Conservation (phyloP, 2,888 invertebrate species). For the Portevinia maculata region DNA sequence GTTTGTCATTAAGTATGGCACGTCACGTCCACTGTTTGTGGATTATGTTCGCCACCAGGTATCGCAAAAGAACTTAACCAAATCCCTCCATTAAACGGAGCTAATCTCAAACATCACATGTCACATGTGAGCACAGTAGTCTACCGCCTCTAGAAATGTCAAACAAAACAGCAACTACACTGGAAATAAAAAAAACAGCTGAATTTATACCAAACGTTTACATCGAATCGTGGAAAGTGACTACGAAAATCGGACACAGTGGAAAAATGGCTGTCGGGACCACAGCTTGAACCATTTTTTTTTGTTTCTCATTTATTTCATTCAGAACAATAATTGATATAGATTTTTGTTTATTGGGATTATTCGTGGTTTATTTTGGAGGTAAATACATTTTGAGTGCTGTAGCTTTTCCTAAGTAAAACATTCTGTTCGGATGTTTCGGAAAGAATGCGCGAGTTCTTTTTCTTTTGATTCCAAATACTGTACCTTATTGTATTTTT, state of each 20-base stretch:
- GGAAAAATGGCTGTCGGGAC: conserved; percentile 72
- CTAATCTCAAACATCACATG: not conserved
- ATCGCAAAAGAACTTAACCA: no score
- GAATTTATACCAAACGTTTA: conserved; percentile 62
- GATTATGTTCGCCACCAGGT: no score
- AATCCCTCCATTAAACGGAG: not conserved
- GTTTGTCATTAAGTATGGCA: no score
- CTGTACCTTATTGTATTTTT: conserved; percentile 33
- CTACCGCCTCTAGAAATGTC: conserved; percentile 38
- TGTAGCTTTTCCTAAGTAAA: not conserved
- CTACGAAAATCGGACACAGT: conserved; percentile 56
- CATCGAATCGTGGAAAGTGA: conserved; percentile 67
- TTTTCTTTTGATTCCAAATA: conserved; percentile 14
- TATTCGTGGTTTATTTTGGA: conserved; percentile 49
- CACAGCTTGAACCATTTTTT: conserved; percentile 57
- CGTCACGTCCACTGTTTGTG: no score
- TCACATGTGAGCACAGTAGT: conserved; percentile 29
- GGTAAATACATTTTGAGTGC: conserved; percentile 49
- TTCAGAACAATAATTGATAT: conserved; percentile 24
- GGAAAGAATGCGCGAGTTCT: conserved; percentile 61
- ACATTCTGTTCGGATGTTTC: conserved; percentile 26
- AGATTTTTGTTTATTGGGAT: conserved; percentile 31
- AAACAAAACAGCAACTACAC: conserved; percentile 18
- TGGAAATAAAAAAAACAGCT: conserved; percentile 68
- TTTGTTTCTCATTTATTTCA: conserved; percentile 55